Conservation (phyloP, 2,797 vertebrate genomes). For the Alca torda region DNA sequence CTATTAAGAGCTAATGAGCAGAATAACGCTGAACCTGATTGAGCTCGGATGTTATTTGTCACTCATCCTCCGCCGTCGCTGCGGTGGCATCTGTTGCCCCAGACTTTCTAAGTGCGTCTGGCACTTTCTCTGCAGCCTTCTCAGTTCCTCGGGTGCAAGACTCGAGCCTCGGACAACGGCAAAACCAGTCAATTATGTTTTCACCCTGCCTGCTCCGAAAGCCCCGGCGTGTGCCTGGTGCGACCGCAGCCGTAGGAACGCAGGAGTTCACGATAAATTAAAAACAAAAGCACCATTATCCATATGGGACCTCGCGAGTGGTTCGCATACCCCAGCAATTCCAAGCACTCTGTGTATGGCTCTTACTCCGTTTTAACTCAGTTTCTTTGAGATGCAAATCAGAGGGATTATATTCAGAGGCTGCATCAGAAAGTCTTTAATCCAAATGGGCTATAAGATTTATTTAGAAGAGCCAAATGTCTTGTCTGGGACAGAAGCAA, state of each 20-base stretch:
- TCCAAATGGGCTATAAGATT: constrained; percentile 66
- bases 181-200: not conserved
- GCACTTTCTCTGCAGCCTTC: not conserved
- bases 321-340: not conserved
- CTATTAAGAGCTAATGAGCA: not conserved
- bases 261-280: not conserved
- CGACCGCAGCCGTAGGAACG: not conserved
- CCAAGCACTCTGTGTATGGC: not conserved
- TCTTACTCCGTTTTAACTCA: constrained; percentile 45
- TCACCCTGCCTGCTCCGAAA: not conserved
- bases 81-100: not conserved
- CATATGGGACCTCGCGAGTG: constrained; percentile 43
- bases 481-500: constrained; percentile 68
- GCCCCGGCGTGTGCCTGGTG: not conserved
- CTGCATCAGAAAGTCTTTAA: constrained; percentile 65
- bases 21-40: fast-evolving
- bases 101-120: not conserved
- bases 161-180: not conserved
- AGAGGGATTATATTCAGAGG: constrained; percentile 53
- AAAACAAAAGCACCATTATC: constrained; percentile 55
- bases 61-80: not conserved
- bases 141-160: not conserved
- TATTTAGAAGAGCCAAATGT: constrained; percentile 67
- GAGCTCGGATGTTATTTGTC: not conserved
- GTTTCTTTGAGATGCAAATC: constrained; percentile 68